Base-by-base conservation (phyloP, 2,113 vertebrate genomes). In the Microtus montanus region DNA sequence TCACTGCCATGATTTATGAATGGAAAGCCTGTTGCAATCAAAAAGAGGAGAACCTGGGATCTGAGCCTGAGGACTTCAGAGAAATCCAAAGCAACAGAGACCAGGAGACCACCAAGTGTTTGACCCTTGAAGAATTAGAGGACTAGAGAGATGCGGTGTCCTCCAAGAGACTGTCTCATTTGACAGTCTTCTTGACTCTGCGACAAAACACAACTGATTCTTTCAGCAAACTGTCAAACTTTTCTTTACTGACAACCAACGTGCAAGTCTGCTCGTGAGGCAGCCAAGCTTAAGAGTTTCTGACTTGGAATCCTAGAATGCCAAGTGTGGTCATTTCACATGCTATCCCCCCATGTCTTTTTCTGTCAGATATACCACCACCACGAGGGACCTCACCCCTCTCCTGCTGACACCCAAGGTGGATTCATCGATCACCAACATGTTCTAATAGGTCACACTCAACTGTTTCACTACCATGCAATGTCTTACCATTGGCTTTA, bases 391-490 rank as follows among this genome's bases (percentile, higher is more conserved):
- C 54, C 47, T 33, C 8, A 4, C 49, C 28, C 7, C 41, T 4
- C 2, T 20, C 5, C 28, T 22, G 30, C 12, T 77, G 35, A 63
- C 0, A 0, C n/a, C 49, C 22, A 15, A 0, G 7, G 7, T 49
- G 61, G 10, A 30, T 66, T 44, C 35, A 22, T 49, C n/a, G 6
- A 4, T 17, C 38, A n/a, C 0, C 6, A 52, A 2, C 3, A 10
- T 15, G 47, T 24, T 87, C 35, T 38, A 54, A 52, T 13, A 49
- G 66, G 2, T 54, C 85, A 54, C 47, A 28, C 13, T 38, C 44
- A 28, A 64, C 0, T 0, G 33, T 64, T 75, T 79, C 41, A 38
- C 80, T 41, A 20, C 52, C 3, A 11, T 19, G 24, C 12, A 22
- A 14, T 0, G 2, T 7, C 17, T 87, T 52, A 14, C 4, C 2